Conservation (phyloP, 2,797 vertebrate species). For the Bothrops alternatus region DNA sequence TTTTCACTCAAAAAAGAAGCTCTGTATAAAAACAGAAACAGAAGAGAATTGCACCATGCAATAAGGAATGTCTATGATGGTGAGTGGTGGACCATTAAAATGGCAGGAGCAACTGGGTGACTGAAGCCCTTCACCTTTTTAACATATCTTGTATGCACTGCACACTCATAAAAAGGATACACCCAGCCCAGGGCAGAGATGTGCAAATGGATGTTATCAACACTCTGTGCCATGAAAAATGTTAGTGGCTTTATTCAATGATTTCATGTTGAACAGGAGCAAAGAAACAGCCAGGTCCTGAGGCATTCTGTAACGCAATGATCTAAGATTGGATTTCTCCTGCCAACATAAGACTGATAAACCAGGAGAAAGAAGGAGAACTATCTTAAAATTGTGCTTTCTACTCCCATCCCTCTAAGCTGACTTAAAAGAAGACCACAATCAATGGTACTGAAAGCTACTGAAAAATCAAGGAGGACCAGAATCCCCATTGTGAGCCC, state of each 20-base stretch:
- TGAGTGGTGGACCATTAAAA: background rate
- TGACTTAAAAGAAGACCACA: background rate
- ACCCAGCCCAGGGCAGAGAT: background rate
- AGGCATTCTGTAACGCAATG: background rate
- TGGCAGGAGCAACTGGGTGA: background rate
- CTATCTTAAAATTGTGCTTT: background rate
- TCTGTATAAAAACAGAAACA: background rate
- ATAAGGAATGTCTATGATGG: background rate
- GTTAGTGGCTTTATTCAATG: background rate
- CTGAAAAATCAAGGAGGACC: background rate
- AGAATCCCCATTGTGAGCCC: background rate
- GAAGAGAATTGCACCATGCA: background rate
- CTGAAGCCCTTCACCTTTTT: background rate
- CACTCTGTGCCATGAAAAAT: background rate
- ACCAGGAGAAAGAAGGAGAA: background rate
- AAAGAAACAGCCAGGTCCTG: background rate
- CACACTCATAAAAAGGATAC: background rate
- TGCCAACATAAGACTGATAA: background rate
- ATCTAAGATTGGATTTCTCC: background rate
- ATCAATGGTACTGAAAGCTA: background rate
- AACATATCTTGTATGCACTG: background rate
- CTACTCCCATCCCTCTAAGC: background rate
- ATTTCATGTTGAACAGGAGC: background rate
- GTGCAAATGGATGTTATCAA: background rate
- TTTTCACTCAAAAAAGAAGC: background rate